These are phyloP conservation scores for Oryzias curvinotus DNA, from an alignment of 2,113 vertebrate genomes.

Conservation along the genomic window DNA sequence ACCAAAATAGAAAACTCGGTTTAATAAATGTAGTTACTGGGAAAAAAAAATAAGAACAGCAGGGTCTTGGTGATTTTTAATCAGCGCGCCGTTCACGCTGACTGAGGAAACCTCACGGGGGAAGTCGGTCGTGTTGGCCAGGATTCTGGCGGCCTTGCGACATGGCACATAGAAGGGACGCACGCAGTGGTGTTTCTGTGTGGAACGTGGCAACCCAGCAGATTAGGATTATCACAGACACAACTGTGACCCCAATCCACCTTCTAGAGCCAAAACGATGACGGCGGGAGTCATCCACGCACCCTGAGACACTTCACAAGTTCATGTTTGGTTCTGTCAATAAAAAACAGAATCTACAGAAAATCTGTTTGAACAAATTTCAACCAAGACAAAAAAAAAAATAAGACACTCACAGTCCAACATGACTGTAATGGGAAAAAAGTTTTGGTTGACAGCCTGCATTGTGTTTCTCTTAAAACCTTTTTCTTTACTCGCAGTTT, in stretches of 20 bases:
- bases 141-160: conserved; percentile 43
- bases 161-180: conserved; percentile 46
- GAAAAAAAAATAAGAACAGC: conserved; percentile 48
- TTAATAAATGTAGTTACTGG: conserved; percentile 38
- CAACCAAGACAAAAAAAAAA: no score
- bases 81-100: conserved; percentile 61
- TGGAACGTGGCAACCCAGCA: conserved; percentile 48
- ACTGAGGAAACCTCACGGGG: conserved; percentile 59
- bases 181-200: conserved; percentile 53
- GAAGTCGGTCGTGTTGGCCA: conserved; percentile 49
- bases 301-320: conserved; percentile 14
- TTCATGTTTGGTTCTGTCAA: no score
- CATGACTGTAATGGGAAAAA: no score
- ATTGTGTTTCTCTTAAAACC: no score
- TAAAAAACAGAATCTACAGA: no score
- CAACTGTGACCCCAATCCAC: conserved; percentile 23
- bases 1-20: conserved; percentile 14
- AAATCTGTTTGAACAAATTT: no score
- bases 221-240: conserved; percentile 53
- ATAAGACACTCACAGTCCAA: no score
- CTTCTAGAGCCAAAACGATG: conserved; percentile 8
- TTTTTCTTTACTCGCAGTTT: no score
- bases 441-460: no score
- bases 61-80: conserved; percentile 62
- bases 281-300: conserved; percentile 15